Base-by-base conservation (phyloP, 2,888 invertebrate genomes). In the Hypsopygia costalis region DNA sequence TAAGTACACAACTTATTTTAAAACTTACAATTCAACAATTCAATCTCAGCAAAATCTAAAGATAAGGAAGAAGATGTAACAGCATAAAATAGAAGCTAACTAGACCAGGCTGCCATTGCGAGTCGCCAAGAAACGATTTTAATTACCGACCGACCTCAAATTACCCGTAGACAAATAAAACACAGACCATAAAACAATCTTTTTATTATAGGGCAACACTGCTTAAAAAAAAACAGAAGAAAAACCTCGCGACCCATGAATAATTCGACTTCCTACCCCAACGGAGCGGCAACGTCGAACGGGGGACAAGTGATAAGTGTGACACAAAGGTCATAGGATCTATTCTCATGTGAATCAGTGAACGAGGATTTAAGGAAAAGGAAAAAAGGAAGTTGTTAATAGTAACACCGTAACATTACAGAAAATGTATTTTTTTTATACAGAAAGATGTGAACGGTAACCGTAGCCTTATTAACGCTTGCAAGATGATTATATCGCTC, bases 131-230 rank as follows among this genome's bases (percentile, higher is more conserved):
- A 16, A 30, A 30, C 29, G 29, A 29, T 10, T 32, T 27, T 38
- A 20, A 39, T 39, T 12, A 12, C 33, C 7, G 11, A 12, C 33
- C 7, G 11, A 25, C 8, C 32, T 32, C 39, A 32, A 39, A 39
- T 39, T 12, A 27, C 11, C 32, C 38, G 12, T 12, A 38, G 12
- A 27, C 8, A 40, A 36, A 47, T 44, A 47, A 44, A 46, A 40
- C 50, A 50, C 59, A 57, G 54, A 48, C 53, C 55, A 54, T 61
- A 58, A 58, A 61, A 43, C 58, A 55, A 55, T 53, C 41, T 49
- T 46, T 61, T 60, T 49, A 57, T 49, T 39, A 43, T 44, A 40
- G 43, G 40, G 21, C 46, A 51, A 44, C 47, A 42, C 53, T 49
- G 52, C 49, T 57, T 49, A 22, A 40, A 39, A 12, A 56, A 52